phyloP scores from a whole-genome alignment of 2,113 vertebrate species.

The Melanerpes formicivorus region DNA sequence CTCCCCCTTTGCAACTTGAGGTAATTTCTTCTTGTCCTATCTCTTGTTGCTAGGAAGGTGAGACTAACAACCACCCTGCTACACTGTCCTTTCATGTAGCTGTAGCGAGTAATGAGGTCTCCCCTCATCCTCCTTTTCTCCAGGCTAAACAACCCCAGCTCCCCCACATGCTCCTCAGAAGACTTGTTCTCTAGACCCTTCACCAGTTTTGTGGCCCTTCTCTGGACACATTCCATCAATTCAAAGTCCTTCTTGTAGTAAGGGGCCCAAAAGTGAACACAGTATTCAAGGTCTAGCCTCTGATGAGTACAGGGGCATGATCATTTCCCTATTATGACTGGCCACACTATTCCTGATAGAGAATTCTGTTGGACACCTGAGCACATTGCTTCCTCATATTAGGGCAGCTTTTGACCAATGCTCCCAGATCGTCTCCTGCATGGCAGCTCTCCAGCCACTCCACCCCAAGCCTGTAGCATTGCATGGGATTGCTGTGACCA shows the following conservation, averaged over 20 bases:
- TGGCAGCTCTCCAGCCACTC: not conserved
- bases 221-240: accelerated
- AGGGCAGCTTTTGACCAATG: accelerated
- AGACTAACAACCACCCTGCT: accelerated
- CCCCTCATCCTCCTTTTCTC: not conserved
- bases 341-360: not conserved
- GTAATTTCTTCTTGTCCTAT: not conserved
- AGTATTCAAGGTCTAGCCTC: accelerated
- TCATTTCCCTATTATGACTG: not conserved
- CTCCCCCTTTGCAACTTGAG: too few species aligned
- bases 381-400: not conserved
- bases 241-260: not conserved
- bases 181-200: not conserved
- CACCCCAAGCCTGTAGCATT: accelerated
- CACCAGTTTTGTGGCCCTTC: not conserved
- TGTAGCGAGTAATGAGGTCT: not conserved
- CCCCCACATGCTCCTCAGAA: accelerated
- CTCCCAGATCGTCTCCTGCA: accelerated
- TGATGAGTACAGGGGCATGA: accelerated
- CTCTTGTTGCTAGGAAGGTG: not conserved
- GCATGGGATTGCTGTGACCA: accelerated
- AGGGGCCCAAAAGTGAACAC: not conserved
- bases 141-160: not conserved
- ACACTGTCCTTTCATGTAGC: not conserved
- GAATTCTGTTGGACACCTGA: accelerated